Evolutionary conservation across 1,140 invertebrate species (phyloP).

Genomic region (Chionoecetes opilio): DNA sequence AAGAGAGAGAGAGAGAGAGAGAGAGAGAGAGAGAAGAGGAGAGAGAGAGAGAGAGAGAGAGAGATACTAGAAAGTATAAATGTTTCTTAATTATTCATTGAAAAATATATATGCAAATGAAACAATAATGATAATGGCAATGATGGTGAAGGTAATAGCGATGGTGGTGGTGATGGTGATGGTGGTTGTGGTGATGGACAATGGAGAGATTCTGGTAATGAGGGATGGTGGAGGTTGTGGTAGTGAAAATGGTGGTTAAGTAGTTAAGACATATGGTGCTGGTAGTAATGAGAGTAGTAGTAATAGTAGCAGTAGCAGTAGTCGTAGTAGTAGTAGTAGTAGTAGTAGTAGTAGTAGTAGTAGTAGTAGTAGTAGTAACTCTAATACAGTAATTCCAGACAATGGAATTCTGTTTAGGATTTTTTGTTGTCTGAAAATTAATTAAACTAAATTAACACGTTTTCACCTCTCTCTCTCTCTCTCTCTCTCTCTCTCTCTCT

Average conservation of each 20-base stretch:
- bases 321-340: conserved; percentile 32
- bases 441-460: not conserved
- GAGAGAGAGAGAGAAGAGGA: too few relatives aligned
- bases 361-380: not conserved
- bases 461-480: conserved; percentile 25
- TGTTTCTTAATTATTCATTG: too few relatives aligned
- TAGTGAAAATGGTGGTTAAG: not conserved
- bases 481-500: conserved; percentile 23
- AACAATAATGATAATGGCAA: too few relatives aligned
- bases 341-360: conserved; percentile 1
- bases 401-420: too few relatives aligned
- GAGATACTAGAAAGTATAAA: too few relatives aligned
- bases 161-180: not conserved
- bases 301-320: conserved; percentile 32
- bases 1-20: too few relatives aligned
- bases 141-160: not conserved
- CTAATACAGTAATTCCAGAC: not conserved
- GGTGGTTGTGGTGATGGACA: not conserved
- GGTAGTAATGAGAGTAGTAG: not conserved
- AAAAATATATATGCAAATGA: too few relatives aligned
- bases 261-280: not conserved
- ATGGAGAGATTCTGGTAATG: too few relatives aligned
- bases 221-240: not conserved
- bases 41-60: too few relatives aligned
- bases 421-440: too few relatives aligned